phyloP scores from a whole-genome alignment of 30 jellyfish, hydroid and myxozoan genomes.

The Clytia hemisphaerica region DNA sequence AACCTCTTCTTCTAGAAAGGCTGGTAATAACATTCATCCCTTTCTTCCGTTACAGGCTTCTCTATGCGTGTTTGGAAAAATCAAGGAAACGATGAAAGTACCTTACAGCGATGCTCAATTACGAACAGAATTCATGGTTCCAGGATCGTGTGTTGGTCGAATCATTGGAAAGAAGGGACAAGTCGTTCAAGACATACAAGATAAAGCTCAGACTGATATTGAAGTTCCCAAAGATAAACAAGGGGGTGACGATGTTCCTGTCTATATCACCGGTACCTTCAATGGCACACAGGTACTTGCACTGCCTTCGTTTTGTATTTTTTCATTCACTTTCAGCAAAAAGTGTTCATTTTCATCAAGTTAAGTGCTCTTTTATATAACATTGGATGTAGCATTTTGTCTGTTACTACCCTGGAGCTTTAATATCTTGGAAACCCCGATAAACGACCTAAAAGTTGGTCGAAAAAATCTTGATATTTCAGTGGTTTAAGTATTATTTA shows the following conservation, averaged over 20 bases:
- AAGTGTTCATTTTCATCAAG: no score
- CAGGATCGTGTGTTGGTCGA: conserved; percentile 90
- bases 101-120: conserved; percentile 82
- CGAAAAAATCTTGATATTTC: no score
- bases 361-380: no score
- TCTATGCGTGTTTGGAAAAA: conserved; percentile 81
- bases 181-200: conserved; percentile 90
- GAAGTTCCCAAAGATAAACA: conserved; percentile 99
- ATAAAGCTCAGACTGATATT: conserved; percentile 82
- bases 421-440: no score
- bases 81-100: conserved; percentile 68
- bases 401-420: no score
- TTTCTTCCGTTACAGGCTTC: conserved; percentile 50
- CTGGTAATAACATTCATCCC: conserved; percentile 33
- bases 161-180: conserved; percentile 91
- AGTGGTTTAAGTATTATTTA: no score
- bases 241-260: conserved; percentile 97
- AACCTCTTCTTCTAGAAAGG: no score
- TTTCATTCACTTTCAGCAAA: no score
- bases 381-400: no score
- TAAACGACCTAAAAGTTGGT: no score
- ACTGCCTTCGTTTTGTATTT: no score
- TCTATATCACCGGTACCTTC: conserved; percentile 79
- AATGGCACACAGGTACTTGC: conserved; percentile 90
- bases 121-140: conserved; percentile 76